Conservation (phyloP, 2,113 vertebrate species). For the Delphinapterus leucas region DNA sequence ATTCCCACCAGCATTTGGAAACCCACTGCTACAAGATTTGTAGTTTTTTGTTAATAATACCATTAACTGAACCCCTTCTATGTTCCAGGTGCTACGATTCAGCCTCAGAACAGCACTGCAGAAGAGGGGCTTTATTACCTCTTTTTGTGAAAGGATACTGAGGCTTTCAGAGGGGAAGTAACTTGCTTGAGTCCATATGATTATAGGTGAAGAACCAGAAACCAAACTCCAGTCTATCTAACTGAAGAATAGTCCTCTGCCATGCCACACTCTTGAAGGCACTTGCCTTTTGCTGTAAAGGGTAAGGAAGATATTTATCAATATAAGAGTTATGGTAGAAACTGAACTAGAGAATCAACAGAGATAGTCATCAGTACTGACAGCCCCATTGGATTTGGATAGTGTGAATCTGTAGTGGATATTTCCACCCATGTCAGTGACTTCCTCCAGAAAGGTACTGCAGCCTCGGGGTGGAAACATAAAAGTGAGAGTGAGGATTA, state of each 20-base stretch:
- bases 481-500: not conserved
- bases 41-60: not conserved
- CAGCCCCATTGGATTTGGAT: not conserved
- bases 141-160: not conserved
- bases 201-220: not conserved
- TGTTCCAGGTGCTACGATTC: too few species aligned
- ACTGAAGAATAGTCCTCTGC: not conserved
- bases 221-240: not conserved
- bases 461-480: not conserved
- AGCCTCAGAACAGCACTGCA: not conserved
- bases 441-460: not conserved
- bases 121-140: fast-evolving
- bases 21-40: not conserved
- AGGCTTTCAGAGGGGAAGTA: not conserved
- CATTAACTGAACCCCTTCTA: not conserved
- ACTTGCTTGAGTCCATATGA: not conserved
- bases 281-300: not conserved
- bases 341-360: not conserved
- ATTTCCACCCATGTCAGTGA: not conserved
- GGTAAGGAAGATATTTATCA: not conserved
- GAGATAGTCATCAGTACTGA: too few species aligned
- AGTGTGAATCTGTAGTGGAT: fast-evolving
- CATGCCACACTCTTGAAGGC: not conserved
- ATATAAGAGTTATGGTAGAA: not conserved
- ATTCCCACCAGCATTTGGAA: not conserved